Evolutionary conservation across 2,888 invertebrate species (phyloP).

Genomic region (Drymonia ruficornis): DNA sequence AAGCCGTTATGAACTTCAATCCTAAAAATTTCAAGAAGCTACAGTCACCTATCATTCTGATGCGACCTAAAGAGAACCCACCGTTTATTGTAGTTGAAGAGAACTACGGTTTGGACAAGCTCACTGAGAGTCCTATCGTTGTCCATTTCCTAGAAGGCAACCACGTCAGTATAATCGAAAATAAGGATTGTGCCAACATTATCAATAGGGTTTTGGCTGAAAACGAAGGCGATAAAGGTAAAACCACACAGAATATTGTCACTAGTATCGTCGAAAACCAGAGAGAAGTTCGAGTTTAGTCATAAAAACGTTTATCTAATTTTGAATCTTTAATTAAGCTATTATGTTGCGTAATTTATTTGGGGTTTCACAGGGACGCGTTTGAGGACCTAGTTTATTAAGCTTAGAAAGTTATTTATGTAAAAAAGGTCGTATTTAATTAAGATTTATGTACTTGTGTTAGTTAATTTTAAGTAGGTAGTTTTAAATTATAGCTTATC

Average conservation of each 20-base stretch:
- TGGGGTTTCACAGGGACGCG: conserved; percentile 30
- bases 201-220: conserved; percentile 79
- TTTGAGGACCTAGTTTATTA: background rate
- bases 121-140: conserved; percentile 83
- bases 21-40: conserved; percentile 74
- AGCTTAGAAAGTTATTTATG: conserved; percentile 18
- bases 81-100: conserved; percentile 82
- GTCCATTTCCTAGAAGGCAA: conserved; percentile 89
- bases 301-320: conserved; percentile 12
- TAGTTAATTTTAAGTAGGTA: conserved; percentile 31
- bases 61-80: conserved; percentile 86
- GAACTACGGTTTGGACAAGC: conserved; percentile 87
- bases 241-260: conserved; percentile 58
- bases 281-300: conserved; percentile 51
- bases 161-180: conserved; percentile 88
- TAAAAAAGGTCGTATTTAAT: conserved; percentile 55
- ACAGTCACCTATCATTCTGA: conserved; percentile 84
- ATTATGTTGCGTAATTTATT: conserved; percentile 28
- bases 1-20: conserved; percentile 79
- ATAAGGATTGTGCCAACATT: conserved; percentile 85
- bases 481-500: conserved; percentile 46
- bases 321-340: conserved; percentile 13
- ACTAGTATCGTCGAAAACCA: conserved; percentile 70
- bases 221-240: conserved; percentile 47
- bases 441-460: conserved; percentile 31